Base-by-base conservation (phyloP, 2,797 vertebrate species). In the Sebastolobus altivelis region DNA sequence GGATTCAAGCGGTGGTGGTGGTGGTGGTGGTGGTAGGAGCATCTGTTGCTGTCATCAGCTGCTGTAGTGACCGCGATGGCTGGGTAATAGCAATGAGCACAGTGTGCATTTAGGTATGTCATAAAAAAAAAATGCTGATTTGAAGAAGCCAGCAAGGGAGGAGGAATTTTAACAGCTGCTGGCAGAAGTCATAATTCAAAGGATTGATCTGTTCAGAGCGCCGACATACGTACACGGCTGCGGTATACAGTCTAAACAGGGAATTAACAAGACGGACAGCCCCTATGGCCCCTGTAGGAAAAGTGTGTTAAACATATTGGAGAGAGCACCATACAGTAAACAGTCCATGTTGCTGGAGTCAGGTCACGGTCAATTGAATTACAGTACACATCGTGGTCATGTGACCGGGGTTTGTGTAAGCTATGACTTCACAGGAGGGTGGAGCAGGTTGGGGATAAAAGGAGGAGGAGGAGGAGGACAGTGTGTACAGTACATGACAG, bases 41-140 rank as follows among this genome's bases (percentile, higher is more conserved):
- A 72, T 85, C 80, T 81, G 72, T 81, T 82, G 77, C 76, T 80
- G 75, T 75, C 60, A 77, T 75, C 79, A 77, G 77, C 79, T 79
- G 69, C 72, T 74, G 37, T 40, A 72, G 59, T 60, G 58, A 81
- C 69, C 68, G 72, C 7, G 38, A 33, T 14, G 27, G 25, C 49
- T n/a, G 31, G 65, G 29, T 35, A 65, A 56, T 8, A 58, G 59
- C 35, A 49, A 49, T 65, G 43, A 78, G 37, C 38, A 72, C 63
- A 49, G 35, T 20, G 6, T 74, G 40, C 75, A 67, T 84, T 72
- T 66, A 69, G 25, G 11, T 14, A 25, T 46, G 25, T 62, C n/a
- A 14, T 67, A 75, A 27, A 40, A 75, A 27, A 40, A 40, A 54
- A 38, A 72, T 18, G 37, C 22, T 49, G 62, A 79, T 80, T 20